Evolutionary conservation across 2,888 invertebrate species (phyloP).

Genomic region (Hydrotaea cyrtoneurina): DNA sequence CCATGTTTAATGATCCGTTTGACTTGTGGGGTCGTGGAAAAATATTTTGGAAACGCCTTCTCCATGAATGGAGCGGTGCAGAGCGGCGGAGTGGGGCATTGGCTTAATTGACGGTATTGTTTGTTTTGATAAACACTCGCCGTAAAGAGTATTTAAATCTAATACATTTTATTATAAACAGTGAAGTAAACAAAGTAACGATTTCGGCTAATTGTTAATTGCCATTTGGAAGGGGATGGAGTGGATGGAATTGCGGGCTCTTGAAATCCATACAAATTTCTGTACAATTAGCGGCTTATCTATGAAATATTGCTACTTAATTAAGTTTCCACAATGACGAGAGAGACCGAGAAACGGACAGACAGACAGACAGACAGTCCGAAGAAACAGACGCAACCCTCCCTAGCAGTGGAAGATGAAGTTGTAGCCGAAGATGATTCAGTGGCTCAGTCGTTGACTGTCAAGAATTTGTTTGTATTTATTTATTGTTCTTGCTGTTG

Average conservation of each 20-base stretch:
- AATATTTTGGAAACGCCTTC: constrained; percentile 33
- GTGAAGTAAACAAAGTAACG: not conserved
- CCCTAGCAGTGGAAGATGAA: not conserved
- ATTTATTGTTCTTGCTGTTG: no score
- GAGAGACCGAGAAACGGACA: constrained; percentile 5
- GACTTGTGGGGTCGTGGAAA: constrained; percentile 64
- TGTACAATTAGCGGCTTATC: constrained; percentile 46
- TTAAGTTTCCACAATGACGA: constrained; percentile 22
- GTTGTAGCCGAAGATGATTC: not conserved
- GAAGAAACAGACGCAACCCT: constrained; percentile 2
- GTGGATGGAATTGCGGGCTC: not conserved
- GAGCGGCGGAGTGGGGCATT: not conserved
- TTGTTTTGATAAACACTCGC: constrained; percentile 20
- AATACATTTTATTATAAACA: constrained; percentile 31
- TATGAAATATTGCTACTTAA: constrained; percentile 43
- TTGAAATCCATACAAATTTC: constrained; percentile 41
- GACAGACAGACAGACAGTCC: not conserved
- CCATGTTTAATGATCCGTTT: constrained; percentile 48
- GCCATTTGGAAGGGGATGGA: not conserved
- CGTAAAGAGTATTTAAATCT: constrained; percentile 22
- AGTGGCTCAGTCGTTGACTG: no score
- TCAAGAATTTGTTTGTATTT: no score
- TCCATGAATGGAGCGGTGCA: not conserved
- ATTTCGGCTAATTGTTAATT: constrained; percentile 33
- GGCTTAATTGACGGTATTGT: constrained; percentile 36